Conservation (phyloP, 2,888 invertebrate genomes). For the Pseudolycoriella hygida region DNA sequence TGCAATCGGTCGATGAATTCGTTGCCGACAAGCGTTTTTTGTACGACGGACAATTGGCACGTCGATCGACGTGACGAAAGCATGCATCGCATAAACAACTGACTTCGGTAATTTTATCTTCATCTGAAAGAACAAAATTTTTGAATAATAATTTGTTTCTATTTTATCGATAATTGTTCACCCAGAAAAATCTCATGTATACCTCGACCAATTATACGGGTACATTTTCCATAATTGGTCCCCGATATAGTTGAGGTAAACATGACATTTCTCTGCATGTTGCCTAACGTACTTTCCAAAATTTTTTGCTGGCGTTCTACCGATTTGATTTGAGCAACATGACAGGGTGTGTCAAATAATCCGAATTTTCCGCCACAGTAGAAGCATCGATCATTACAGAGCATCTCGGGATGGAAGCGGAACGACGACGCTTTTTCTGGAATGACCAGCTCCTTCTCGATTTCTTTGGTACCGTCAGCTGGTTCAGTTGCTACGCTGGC, state of each 20-base stretch:
- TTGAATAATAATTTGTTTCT: background rate
- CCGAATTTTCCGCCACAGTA: conserved; percentile 81
- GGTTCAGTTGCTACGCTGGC: conserved; percentile 2
- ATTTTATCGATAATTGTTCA: background rate
- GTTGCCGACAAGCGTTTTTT: conserved; percentile 33
- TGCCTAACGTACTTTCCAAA: conserved; percentile 36
- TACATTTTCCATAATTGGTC: background rate
- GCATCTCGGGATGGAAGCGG: conserved; percentile 64
- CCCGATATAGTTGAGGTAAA: no score
- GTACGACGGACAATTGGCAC: conserved; percentile 54
- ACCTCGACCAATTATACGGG: background rate
- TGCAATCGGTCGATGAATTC: no score
- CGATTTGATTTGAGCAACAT: conserved; percentile 72
- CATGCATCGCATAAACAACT: conserved; percentile 79
- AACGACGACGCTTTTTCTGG: conserved; percentile 79
- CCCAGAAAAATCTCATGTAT: no score
- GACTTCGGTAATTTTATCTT: conserved; percentile 59
- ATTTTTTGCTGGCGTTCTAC: conserved; percentile 66
- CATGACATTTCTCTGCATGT: no score
- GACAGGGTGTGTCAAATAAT: conserved; percentile 69
- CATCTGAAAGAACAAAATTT: conserved; percentile 32
- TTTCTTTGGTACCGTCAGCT: conserved; percentile 20
- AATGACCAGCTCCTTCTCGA: conserved; percentile 44
- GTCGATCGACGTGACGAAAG: conserved; percentile 68
- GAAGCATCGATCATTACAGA: conserved; percentile 72